phyloP scores from a whole-genome alignment of 2,888 invertebrate genomes.

The Eremobia ochroleuca region DNA sequence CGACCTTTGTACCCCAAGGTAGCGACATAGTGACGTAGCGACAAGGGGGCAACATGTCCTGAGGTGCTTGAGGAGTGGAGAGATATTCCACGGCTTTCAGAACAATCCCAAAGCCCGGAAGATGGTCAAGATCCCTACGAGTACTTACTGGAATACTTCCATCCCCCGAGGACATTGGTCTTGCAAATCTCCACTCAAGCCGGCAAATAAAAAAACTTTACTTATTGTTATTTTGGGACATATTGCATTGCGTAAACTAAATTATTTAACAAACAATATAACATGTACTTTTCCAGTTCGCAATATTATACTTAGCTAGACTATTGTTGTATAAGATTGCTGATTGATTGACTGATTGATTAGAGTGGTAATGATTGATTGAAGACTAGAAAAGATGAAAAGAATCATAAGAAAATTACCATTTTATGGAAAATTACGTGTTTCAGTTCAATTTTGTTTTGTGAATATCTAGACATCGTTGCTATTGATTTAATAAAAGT shows the following conservation, averaged over 20 bases:
- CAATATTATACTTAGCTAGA: conserved; percentile 26
- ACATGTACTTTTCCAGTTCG: conserved; percentile 1
- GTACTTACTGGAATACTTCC: too few species aligned
- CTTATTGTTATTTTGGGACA: background rate
- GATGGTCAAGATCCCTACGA: too few species aligned
- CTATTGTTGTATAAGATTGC: conserved; percentile 10
- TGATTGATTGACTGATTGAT: conserved; percentile 10
- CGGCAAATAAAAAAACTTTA: too few species aligned
- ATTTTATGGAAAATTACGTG: conserved; percentile 6
- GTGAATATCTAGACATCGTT: background rate
- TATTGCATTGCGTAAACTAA: conserved; percentile 12
- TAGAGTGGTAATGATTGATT: conserved; percentile 8
- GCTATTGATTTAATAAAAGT: background rate
- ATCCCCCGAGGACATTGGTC: too few species aligned
- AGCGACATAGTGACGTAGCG: too few species aligned
- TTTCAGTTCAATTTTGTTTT: conserved; percentile 7
- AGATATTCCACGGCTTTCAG: too few species aligned
- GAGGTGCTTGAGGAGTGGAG: too few species aligned
- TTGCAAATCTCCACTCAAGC: too few species aligned
- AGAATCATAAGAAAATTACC: background rate
- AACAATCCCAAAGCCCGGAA: too few species aligned
- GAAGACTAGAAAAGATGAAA: background rate
- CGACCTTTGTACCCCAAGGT: too few species aligned
- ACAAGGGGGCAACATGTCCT: too few species aligned
- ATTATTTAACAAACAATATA: conserved; percentile 12